These are phyloP conservation scores for Gnatocerus cornutus DNA, from an alignment of 2,888 invertebrate species.

Conservation along the genomic window DNA sequence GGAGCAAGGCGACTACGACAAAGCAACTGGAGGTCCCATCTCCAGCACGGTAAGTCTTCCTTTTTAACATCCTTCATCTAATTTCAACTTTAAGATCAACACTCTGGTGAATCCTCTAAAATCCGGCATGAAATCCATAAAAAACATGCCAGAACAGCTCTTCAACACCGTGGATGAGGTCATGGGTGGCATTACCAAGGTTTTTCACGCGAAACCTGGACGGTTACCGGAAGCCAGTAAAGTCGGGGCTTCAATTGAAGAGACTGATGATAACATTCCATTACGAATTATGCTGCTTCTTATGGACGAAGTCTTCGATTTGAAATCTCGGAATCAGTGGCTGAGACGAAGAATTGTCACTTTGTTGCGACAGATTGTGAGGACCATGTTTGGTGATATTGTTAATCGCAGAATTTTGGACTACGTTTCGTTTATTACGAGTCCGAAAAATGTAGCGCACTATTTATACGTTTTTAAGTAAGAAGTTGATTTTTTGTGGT, in stretches of 20 bases:
- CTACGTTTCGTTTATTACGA: slow-evolving; percentile 88
- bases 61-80: background rate
- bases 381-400: slow-evolving; percentile 87
- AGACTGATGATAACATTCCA: slow-evolving; percentile 84
- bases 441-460: slow-evolving; percentile 90
- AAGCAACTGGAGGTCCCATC: slow-evolving; percentile 76
- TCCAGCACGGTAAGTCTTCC: slow-evolving; percentile 73
- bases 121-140: slow-evolving; percentile 88
- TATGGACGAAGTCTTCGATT: slow-evolving; percentile 90
- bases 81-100: slow-evolving; percentile 66
- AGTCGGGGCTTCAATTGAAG: slow-evolving; percentile 72
- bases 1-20: slow-evolving; percentile 82
- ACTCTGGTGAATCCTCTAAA: slow-evolving; percentile 79
- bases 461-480: slow-evolving; percentile 90
- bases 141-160: slow-evolving; percentile 91
- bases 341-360: slow-evolving; percentile 84
- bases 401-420: slow-evolving; percentile 92
- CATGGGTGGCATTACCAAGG: slow-evolving; percentile 86
- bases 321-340: slow-evolving; percentile 88
- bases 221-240: slow-evolving; percentile 70
- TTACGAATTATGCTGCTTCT: slow-evolving; percentile 84
- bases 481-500: slow-evolving; percentile 61
- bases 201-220: slow-evolving; percentile 77
- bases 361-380: slow-evolving; percentile 83
- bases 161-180: slow-evolving; percentile 89